Conservation (phyloP, 2,797 vertebrate genomes). For the Myiothlypis chrysogaster region DNA sequence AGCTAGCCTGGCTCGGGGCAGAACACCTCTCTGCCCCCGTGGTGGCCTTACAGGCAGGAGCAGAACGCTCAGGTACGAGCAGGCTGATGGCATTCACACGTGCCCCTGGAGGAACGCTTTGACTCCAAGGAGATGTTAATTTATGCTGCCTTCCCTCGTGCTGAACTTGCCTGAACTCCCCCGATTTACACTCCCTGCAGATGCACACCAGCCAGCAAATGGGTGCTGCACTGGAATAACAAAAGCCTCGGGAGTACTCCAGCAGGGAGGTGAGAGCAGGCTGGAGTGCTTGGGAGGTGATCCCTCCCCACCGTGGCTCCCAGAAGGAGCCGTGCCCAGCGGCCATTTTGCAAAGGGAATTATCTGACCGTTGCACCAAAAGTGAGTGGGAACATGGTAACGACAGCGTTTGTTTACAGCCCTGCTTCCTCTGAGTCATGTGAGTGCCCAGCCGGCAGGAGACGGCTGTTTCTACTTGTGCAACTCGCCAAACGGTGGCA, state of each 20-base stretch:
- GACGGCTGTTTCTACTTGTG: constrained; percentile 40
- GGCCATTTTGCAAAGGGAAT: constrained; percentile 62
- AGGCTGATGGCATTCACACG: rapidly evolving
- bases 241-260: neutral
- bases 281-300: neutral
- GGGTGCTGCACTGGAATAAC: neutral
- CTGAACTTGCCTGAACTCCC: neutral
- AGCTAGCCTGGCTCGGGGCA: neutral
- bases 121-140: neutral
- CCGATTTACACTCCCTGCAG: neutral
- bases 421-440: constrained; percentile 62
- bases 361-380: constrained; percentile 59
- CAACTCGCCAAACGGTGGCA: constrained; percentile 47
- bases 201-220: neutral
- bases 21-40: neutral
- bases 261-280: neutral
- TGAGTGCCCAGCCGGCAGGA: constrained; percentile 33
- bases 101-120: neutral
- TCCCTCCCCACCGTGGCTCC: neutral
- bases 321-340: constrained; percentile 18
- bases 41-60: neutral
- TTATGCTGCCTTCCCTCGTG: neutral
- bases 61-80: neutral
- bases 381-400: constrained; percentile 59
- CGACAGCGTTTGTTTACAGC: constrained; percentile 61